Evolutionary conservation across 2,113 vertebrate genomes (phyloP), one percentile per base, ranked within the genome.

Genomic region (Ceyx cyanopectus): DNA sequence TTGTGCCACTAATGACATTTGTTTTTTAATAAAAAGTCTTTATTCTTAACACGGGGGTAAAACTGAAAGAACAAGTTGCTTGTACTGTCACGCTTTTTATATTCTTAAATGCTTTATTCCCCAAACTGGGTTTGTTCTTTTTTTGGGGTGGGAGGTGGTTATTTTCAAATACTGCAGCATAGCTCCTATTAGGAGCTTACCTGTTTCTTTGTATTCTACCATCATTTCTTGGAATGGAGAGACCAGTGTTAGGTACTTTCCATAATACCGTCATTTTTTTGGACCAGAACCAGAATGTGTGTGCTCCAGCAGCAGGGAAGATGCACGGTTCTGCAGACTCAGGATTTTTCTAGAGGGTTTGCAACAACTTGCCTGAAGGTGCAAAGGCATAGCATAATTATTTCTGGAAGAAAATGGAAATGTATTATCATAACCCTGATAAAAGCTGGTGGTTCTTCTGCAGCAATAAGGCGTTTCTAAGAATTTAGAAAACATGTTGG

Each of bases 321-420:
- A 67, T 69, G 0, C 2, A 1, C 45, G 48, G 30, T 85, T 91
- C 57, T 94, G 79, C 91, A 85, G 53, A 92, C 63, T 95, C 81
- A 85, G 84, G 81, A 40, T 77, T 92, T 95, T 95, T 96, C 60
- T 89, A 45, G 85, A 89, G 75, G 57, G 79, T 95, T 91, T 94
- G 92, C 61, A 92, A 8, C 53, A 89, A 21, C 85, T 87, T 89
- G 79, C 75, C 89, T 89, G 81, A 78, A 93, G 81, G 65, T 91
- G 43, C 61, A 85, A 83, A 91, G 65, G 56, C 91, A 23, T 62
- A 86, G 23, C 32, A 7, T 78, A 77, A 72, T 85, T 87, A 78
- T 78, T 91, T 92, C 37, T 67, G 72, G 68, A 89, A 91, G 89
- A 92, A 90, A 82, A 87, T 69, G n/a, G 40, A 74, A 89, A 66